phyloP scores from a whole-genome alignment of 2,888 invertebrate species.

The Chrysolina americana region DNA sequence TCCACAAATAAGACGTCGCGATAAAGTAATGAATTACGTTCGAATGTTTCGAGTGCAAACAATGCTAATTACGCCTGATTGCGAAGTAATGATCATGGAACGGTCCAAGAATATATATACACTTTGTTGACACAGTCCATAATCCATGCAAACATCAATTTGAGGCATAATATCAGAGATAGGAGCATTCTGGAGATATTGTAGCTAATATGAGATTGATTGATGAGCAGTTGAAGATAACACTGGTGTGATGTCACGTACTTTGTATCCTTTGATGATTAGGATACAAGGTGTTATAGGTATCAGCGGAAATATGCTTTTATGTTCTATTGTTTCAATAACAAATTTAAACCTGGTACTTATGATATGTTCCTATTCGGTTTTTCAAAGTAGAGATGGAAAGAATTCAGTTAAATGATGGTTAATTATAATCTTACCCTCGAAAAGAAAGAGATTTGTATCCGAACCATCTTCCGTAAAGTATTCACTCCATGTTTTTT shows the following conservation, averaged over 20 bases:
- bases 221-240: not conserved
- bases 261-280: not conserved
- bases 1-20: not conserved
- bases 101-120: constrained; percentile 3
- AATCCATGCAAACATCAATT: constrained; percentile 15
- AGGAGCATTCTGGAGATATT: not conserved
- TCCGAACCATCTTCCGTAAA: too few species aligned
- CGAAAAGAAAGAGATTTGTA: too few species aligned
- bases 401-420: too few species aligned
- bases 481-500: too few species aligned
- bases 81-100: not conserved
- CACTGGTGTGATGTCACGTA: not conserved
- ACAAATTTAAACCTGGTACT: too few species aligned
- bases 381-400: too few species aligned
- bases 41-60: not conserved
- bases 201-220: constrained; percentile 7
- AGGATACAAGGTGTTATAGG: too few species aligned
- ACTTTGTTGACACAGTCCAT: not conserved
- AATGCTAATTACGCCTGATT: not conserved
- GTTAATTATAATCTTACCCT: too few species aligned
- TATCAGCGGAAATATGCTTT: too few species aligned
- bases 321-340: too few species aligned
- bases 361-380: too few species aligned
- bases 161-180: not conserved
- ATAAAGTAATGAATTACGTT: not conserved